Base-by-base conservation (phyloP, 2,888 invertebrate genomes). In the Pollenia amentaria region DNA sequence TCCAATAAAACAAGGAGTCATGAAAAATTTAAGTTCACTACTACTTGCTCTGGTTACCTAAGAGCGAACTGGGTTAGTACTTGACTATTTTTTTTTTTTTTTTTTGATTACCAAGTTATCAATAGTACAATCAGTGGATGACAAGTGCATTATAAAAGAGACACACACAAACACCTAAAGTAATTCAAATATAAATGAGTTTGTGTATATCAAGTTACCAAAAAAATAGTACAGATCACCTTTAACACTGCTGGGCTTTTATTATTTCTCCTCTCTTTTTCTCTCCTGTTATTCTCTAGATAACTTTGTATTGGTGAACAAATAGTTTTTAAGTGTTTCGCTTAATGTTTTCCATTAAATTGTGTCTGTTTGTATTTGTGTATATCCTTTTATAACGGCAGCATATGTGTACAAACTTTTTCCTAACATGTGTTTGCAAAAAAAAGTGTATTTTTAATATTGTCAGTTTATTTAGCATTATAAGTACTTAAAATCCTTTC, bases 281-380 rank as follows among this genome's bases (percentile, higher is more conserved):
- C 7, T 55, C 14, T 9, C 60, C 42, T n/a, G 16, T 67, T 51
- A 10, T 38, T 51, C 40, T 65, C n/a, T 57, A 48, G 10, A 44
- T 55, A 40, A 40, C 16, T 70, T 76, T n/a, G 53, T 64, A 69
- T 82, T 69, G 62, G 73, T 84, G 76, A 67, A 78, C 84, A 81
- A 87, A 87, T 81, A 80, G 81, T 81, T 84, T 84, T 87, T 87
- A 87, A 87, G 84, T 84, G 87, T 87, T 87, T 75, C 29, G 53
- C 65, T 81, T 75, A 81, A 40, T 60, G 18, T 75, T 48, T 79
- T 51, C 60, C 60, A 79, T 79, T 79, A 60, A 64, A 40, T 73
- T 73, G 8, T 46, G n/a, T 12, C 1, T 42, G 40, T 62, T 40
- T 55, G 64, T 51, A 18, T 51, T 8, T 60, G 48, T 51, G 10